phyloP scores from a whole-genome alignment of 2,113 vertebrate species.

The Cephalophus harveyi region DNA sequence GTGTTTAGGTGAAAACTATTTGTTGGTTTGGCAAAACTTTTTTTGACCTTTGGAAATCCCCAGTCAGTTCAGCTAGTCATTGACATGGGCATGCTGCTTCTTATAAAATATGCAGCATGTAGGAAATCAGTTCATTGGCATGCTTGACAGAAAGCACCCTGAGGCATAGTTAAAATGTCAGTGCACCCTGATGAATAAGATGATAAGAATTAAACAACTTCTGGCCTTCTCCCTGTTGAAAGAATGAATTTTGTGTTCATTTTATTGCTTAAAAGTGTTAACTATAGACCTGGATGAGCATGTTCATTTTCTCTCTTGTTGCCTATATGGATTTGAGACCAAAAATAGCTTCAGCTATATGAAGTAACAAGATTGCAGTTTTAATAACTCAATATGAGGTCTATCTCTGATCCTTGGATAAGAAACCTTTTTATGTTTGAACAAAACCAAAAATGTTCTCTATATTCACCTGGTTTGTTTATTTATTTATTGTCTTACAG shows the following conservation, averaged over 20 bases:
- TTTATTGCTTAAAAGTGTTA: constrained; percentile 28
- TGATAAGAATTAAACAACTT: constrained; percentile 31
- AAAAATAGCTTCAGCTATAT: constrained; percentile 40
- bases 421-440: constrained; percentile 10
- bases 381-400: not conserved
- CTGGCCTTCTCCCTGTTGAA: not conserved
- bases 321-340: not conserved
- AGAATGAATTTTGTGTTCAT: constrained; percentile 14
- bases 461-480: constrained; percentile 51
- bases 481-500: constrained; percentile 78
- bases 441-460: not conserved
- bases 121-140: constrained; percentile 12
- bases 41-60: constrained; percentile 42
- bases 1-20: not conserved
- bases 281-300: not conserved
- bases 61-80: constrained; percentile 30
- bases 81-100: not conserved
- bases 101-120: not conserved
- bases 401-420: not conserved
- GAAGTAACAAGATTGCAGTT: not conserved
- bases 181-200: not conserved
- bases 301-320: constrained; percentile 53
- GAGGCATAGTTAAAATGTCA: constrained; percentile 1
- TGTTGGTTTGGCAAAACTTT: constrained; percentile 30
- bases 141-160: not conserved